Evolutionary conservation across 2,797 vertebrate genomes (phyloP).

Genomic region (Mus spretus): DNA sequence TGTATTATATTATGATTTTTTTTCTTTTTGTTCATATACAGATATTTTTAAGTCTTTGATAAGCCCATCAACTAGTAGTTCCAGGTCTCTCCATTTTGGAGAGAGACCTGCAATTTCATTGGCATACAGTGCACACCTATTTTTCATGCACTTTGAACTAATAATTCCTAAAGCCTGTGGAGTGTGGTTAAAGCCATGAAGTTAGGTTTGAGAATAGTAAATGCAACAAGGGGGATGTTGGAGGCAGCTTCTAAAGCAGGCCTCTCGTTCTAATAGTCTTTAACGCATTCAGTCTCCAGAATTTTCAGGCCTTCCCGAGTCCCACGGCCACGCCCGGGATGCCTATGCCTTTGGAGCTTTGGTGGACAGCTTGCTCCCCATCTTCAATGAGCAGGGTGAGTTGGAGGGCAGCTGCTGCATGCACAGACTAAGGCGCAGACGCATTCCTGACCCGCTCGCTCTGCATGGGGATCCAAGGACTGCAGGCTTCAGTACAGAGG

Average conservation of each 20-base stretch:
- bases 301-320: constrained; percentile 91
- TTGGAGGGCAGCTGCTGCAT: neutral
- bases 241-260: neutral
- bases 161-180: neutral
- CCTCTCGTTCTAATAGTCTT: constrained; percentile 34
- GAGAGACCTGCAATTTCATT: neutral
- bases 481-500: neutral
- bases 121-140: neutral
- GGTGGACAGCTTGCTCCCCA: constrained; percentile 92
- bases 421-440: neutral
- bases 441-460: accelerated
- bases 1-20: neutral
- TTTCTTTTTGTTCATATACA: neutral
- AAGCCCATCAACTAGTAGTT: neutral
- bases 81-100: neutral
- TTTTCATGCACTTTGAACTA: neutral
- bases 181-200: neutral
- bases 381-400: constrained; percentile 93
- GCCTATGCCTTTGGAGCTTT: constrained; percentile 95
- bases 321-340: constrained; percentile 94
- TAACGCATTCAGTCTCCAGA: constrained; percentile 87
- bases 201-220: neutral
- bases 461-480: neutral
- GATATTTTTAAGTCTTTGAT: constrained; percentile 49
- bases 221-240: neutral